A percentile compares a stretch with the other conserved stretches of the same genome.
Conservation (phyloP, 2,113 vertebrate genomes). For the Scortum barcoo region DNA sequence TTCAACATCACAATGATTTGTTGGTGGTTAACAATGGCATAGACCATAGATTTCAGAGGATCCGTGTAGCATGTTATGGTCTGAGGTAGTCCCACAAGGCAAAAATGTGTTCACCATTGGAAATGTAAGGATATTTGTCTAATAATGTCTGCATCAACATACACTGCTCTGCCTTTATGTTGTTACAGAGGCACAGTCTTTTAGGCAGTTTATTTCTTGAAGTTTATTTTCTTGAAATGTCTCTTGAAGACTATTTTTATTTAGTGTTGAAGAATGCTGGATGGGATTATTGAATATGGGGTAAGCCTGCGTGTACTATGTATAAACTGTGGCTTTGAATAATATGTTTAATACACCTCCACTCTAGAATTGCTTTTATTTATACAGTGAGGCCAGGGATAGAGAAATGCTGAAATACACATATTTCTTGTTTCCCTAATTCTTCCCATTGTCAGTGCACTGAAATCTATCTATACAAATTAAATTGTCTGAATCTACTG, state of each 20-base stretch:
- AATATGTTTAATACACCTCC: neutral
- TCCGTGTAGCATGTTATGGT: conserved; percentile 29
- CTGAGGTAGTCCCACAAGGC: neutral
- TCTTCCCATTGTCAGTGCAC: neutral
- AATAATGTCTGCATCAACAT: neutral
- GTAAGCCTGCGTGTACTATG: neutral
- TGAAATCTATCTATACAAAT: conserved; percentile 18
- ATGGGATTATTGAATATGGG: neutral
- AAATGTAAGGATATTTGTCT: conserved; percentile 38
- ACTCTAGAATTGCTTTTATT: neutral
- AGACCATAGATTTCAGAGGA: conserved; percentile 13
- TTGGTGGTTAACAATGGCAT: conserved; percentile 33
- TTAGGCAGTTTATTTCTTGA: neutral
- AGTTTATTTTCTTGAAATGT: neutral
- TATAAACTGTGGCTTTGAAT: neutral
- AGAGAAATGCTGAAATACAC: neutral
- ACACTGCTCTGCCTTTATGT: neutral
- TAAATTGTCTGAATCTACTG: neutral
- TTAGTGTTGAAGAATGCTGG: neutral
- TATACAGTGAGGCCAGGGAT: neutral
- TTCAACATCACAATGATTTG: conserved; percentile 12
- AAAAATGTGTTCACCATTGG: conserved; percentile 21
- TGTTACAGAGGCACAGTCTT: neutral
- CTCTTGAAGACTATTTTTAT: neutral
- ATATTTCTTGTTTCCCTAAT: neutral